A percentile compares a stretch with the other conserved stretches of the same genome.
phyloP scores from a whole-genome alignment of 1,140 invertebrate genomes.

The Protaetia brevitarsis region DNA sequence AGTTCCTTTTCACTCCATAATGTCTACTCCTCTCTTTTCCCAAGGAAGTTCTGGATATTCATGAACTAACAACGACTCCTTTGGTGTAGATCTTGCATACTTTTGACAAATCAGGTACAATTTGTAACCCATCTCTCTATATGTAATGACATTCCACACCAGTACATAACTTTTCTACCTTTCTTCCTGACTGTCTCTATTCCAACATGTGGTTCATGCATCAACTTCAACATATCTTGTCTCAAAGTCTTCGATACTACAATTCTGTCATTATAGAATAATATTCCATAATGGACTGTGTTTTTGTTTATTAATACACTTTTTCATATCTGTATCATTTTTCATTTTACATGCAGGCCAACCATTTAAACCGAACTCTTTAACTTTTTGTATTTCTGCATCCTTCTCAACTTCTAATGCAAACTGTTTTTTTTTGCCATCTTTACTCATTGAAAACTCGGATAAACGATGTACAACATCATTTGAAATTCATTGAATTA shows the following conservation, averaged over 20 bases:
- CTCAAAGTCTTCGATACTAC: neutral
- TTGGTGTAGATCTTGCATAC: neutral
- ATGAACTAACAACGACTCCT: slow-evolving; percentile 10
- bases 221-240: slow-evolving; percentile 21
- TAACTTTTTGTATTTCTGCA: neutral
- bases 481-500: neutral
- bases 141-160: slow-evolving; percentile 48
- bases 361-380: neutral
- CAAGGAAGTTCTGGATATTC: neutral
- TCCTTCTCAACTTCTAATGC: neutral
- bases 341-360: neutral
- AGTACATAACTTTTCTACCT: slow-evolving; percentile 34
- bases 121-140: slow-evolving; percentile 35
- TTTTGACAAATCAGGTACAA: neutral
- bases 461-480: neutral
- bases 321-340: neutral
- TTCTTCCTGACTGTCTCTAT: slow-evolving; percentile 30
- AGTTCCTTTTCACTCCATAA: neutral
- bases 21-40: slow-evolving; percentile 1
- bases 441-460: neutral
- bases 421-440: slow-evolving; percentile 4
- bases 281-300: neutral
- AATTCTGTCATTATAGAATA: slow-evolving; percentile 14
- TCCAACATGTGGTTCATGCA: slow-evolving; percentile 31
- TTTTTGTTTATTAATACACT: neutral